Evolutionary conservation across 2,113 vertebrate species (phyloP).

Genomic region (Salvelinus sp.): DNA sequence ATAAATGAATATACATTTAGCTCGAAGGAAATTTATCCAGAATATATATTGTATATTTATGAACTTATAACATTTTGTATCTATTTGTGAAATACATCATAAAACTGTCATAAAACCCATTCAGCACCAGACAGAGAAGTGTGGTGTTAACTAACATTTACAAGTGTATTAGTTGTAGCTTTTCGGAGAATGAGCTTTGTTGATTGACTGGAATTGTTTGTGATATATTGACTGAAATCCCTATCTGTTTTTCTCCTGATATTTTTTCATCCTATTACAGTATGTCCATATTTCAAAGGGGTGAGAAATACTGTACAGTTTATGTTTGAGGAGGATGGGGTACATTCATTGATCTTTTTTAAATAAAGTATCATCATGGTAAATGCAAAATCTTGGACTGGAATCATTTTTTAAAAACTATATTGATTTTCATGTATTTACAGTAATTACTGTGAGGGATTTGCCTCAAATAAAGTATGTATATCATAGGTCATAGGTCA

Average conservation of each 20-base stretch:
- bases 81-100: constrained; percentile 25
- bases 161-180: not conserved
- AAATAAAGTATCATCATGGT: constrained; percentile 34
- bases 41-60: constrained; percentile 74
- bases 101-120: not conserved
- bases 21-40: constrained; percentile 66
- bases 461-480: too few species aligned
- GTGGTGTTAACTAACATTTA: not conserved
- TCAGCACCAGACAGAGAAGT: constrained; percentile 45
- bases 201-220: not conserved
- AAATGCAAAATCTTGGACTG: not conserved
- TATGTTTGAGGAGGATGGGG: not conserved
- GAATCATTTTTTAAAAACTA: too few species aligned
- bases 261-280: not conserved
- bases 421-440: too few species aligned
- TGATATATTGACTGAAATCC: not conserved
- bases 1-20: constrained; percentile 66
- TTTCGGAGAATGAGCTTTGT: not conserved
- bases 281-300: not conserved
- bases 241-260: not conserved
- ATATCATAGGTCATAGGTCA: too few species aligned
- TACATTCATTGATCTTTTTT: not conserved
- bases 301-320: not conserved
- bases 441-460: too few species aligned
- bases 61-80: constrained; percentile 72